Evolutionary conservation across 2,797 vertebrate species (phyloP), one percentile per base, ranked within the genome.

Genomic region (Crenuchus spilurus): DNA sequence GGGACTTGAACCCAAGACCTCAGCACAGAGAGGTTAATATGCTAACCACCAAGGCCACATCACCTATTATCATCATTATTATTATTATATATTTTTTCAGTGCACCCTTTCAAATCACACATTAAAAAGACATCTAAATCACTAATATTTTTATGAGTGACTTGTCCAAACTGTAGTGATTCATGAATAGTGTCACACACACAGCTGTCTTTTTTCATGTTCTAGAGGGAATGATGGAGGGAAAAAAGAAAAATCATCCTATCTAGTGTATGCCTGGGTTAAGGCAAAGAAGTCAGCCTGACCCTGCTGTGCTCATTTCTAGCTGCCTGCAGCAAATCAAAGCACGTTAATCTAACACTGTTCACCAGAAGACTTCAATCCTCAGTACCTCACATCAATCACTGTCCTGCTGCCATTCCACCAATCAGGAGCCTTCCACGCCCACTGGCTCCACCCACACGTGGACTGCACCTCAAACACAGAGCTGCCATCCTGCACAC

Each of bases 261-360:
- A 26, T 42, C 63, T 76, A 60, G 31, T 54, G 31, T 48, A 60
- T 37, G 14, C n/a, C 42, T 55, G 61, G 39, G 28, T 44, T 62
- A 58, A 62, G 51, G n/a, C 5, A 67, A 57, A 33, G 63, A 60
- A 75, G 75, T 70, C 57, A 69, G 75, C 64, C 44, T 74, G 73
- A 75, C 28, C 63, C 20, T n/a, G 73, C 77, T 81, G 63, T 61
- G 70, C 42, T 78, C 78, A 79, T 84, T 80, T 77, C 67, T 75
- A 76, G 54, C 64, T 72, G 75, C 75, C 84, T 77, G 55, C n/a
- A 63, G 69, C 72, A 72, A 70, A 71, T 70, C 74, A 62, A 72
- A 80, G 31, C 58, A 58, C 84, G 75, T 83, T 80, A 82, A 87
- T 80, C 65, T 57, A 76, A 54, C 57, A 80, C 73, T 76, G 63